Evolutionary conservation across 2,113 vertebrate genomes (phyloP), one percentile per base, ranked within the genome.

Genomic region (Forbesichthys papilliferus): DNA sequence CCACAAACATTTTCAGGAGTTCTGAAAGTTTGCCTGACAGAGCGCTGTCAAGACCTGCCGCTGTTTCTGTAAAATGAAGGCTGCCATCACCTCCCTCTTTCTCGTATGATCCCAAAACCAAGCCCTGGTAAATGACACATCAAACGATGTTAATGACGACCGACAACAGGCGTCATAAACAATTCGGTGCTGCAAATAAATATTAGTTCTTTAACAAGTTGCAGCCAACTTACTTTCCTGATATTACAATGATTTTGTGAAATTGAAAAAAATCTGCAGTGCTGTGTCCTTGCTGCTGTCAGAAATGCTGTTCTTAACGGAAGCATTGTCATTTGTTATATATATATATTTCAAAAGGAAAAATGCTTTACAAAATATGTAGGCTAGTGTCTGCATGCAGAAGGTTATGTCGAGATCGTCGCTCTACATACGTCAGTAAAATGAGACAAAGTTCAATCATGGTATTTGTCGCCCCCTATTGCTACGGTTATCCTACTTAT

Each of bases 91-190:
- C 92, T 75, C 93, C 91, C 12, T 94, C 92, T 70, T 87, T 91
- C 13, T 93, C 92, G 87, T 97, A 98, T 61, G 95, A 84, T 51
- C 96, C 97, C 58, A 99, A 85, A 68, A 99, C 92, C 48, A 99
- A 91, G 63, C 97, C 96, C 97, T 99, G 62, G 48, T 13, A 66
- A 51, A 61, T 5, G 47, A 18, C 16, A 20, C 20, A 56, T 27
- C 27, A 20, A 56, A 9, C 8, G 27, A 9, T 55, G 16, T 18
- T 20, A 56, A 56, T 20, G 20, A 52, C 51, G 14, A 9, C 51
- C 71, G 14, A 49, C 34, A 33, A 2, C 7, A 72, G 27, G 53
- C 20, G 4, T 11, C 48, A 51, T 20, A 59, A 42, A 58, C 6
- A 16, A 42, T 27, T 27, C 3, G 36, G 36, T 42, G 27, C 53